Evolutionary conservation across 2,888 invertebrate genomes (phyloP).

Genomic region (Hyposoter didymator): DNA sequence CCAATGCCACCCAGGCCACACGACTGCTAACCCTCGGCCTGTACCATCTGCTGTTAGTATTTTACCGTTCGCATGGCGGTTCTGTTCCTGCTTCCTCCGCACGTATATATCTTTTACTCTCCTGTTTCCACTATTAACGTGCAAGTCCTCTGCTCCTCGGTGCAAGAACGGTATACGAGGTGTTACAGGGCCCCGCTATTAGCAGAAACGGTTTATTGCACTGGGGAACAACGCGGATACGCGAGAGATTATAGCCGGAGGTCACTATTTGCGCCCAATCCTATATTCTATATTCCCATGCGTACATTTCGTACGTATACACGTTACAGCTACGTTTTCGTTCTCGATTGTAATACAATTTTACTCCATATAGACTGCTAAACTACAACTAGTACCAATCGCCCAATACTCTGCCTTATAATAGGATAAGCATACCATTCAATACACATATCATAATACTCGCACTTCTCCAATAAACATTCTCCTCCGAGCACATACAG

Average conservation of each 20-base stretch:
- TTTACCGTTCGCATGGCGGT: constrained; percentile 78
- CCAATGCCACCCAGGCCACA: constrained; percentile 60
- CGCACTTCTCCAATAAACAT: constrained; percentile 1
- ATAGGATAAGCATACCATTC: constrained; percentile 25
- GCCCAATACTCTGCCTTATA: constrained; percentile 33
- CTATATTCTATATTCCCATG: constrained; percentile 43
- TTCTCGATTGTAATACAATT: constrained; percentile 51
- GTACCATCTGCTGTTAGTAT: constrained; percentile 84
- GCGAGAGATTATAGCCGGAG: constrained; percentile 65
- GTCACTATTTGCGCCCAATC: constrained; percentile 59
- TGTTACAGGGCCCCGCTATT: constrained; percentile 75
- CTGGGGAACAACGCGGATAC: constrained; percentile 75
- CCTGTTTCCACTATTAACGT: constrained; percentile 64
- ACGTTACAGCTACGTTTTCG: constrained; percentile 30
- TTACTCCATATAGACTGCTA: constrained; percentile 25
- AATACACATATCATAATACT: not conserved
- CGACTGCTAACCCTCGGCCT: constrained; percentile 69
- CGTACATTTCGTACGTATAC: constrained; percentile 30
- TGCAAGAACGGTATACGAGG: constrained; percentile 65
- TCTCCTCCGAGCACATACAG: not conserved
- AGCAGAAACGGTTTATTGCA: constrained; percentile 82
- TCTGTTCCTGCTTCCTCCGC: constrained; percentile 68
- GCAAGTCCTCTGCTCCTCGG: constrained; percentile 59
- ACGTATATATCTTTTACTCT: constrained; percentile 16
- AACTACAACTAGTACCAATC: constrained; percentile 34